phyloP scores from a whole-genome alignment of 2,113 vertebrate species.

The Gorsachius goisagi region DNA sequence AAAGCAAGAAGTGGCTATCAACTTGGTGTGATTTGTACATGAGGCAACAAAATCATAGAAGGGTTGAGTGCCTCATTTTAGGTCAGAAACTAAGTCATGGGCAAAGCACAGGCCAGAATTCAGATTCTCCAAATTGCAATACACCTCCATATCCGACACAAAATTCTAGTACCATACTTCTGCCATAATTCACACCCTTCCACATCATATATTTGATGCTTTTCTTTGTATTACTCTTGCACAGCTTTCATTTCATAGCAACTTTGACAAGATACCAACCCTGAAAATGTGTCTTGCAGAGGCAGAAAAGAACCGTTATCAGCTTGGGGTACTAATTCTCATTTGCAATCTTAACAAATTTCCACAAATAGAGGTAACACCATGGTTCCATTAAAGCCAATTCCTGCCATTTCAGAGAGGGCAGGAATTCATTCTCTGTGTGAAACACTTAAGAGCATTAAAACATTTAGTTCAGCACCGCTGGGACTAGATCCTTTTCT shows the following conservation, averaged over 20 bases:
- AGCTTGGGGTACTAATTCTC: neutral
- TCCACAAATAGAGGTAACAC: neutral
- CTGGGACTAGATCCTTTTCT: neutral
- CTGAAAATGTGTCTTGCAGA: neutral
- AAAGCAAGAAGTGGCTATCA: neutral
- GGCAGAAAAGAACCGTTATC: neutral
- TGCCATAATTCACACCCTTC: neutral
- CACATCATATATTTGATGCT: neutral
- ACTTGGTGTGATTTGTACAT: neutral
- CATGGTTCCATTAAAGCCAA: neutral
- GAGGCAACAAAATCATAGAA: neutral
- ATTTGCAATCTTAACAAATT: neutral
- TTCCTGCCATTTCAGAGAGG: neutral
- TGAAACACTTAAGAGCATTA: neutral
- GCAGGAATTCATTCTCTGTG: neutral
- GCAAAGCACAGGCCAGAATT: neutral
- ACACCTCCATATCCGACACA: no score
- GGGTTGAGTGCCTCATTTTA: neutral
- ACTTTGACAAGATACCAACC: neutral
- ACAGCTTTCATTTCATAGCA: neutral
- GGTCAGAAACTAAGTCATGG: neutral
- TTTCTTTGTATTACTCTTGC: neutral
- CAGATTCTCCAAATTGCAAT: neutral
- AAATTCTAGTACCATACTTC: neutral
- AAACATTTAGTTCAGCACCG: neutral